phyloP scores from a whole-genome alignment of 2,797 vertebrate species.

The Pseudochromis fuscus region DNA sequence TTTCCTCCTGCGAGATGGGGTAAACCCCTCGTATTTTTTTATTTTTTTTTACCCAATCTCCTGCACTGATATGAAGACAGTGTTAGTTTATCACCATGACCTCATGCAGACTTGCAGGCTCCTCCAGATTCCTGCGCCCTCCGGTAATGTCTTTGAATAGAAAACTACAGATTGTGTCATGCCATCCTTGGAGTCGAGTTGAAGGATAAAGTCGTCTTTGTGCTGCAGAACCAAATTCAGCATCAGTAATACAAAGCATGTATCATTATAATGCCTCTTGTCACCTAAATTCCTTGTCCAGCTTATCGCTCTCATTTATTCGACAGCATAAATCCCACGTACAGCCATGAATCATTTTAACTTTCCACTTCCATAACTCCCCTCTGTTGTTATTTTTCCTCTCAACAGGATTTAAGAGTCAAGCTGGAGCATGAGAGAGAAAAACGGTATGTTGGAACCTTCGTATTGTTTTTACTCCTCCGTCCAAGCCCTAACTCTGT shows the following conservation, averaged over 20 bases:
- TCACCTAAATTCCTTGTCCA: constrained; percentile 35
- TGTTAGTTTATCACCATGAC: constrained; percentile 69
- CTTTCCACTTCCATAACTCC: constrained; percentile 76
- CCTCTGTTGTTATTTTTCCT: constrained; percentile 79
- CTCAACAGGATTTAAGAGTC: constrained; percentile 91
- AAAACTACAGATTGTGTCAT: constrained; percentile 36
- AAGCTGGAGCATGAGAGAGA: constrained; percentile 97
- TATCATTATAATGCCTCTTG: constrained; percentile 22
- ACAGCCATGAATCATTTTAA: constrained; percentile 69
- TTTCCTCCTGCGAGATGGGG: constrained; percentile 26
- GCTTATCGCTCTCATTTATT: constrained; percentile 49
- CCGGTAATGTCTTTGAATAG: constrained; percentile 54
- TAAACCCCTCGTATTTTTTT: constrained; percentile 49
- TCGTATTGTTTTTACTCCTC: constrained; percentile 71
- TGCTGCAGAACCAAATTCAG: not conserved
- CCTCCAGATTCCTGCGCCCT: constrained; percentile 68
- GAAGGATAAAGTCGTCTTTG: constrained; percentile 34
- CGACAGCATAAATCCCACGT: constrained; percentile 41
- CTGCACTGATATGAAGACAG: constrained; percentile 60
- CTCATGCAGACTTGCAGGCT: constrained; percentile 75
- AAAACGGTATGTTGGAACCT: constrained; percentile 89
- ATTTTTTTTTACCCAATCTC: constrained; percentile 30
- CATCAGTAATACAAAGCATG: not conserved
- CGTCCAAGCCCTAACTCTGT: constrained; percentile 63
- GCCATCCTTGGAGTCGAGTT: constrained; percentile 18